These are phyloP conservation scores for Mesoligia furuncula DNA, from an alignment of 2,888 invertebrate species.

Conservation along the genomic window DNA sequence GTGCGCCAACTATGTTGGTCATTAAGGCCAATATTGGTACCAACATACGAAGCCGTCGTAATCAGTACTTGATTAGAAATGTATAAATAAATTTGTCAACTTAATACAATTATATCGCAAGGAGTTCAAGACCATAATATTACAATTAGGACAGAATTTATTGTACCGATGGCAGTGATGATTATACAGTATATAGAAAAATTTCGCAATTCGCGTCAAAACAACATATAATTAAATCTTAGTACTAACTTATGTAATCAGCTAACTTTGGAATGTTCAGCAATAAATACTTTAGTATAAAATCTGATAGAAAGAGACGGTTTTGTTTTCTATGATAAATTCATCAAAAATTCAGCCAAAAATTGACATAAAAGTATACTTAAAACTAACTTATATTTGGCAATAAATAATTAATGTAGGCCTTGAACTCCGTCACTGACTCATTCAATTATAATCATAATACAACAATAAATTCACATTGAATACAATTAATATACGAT, in stretches of 20 bases:
- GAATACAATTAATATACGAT: conserved; percentile 73
- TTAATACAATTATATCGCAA: conserved; percentile 56
- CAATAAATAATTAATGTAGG: conserved; percentile 68
- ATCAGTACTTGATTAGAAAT: conserved; percentile 29
- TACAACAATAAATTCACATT: conserved; percentile 73
- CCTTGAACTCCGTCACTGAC: conserved; percentile 75
- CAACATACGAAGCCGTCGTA: conserved; percentile 38
- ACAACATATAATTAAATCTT: conserved; percentile 39
- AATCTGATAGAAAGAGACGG: conserved; percentile 40
- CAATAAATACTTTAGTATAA: conserved; percentile 33
- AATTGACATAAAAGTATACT: conserved; percentile 58
- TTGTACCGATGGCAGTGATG: conserved; percentile 65
- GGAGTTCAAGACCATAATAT: conserved; percentile 74
- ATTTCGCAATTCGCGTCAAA: conserved; percentile 26
- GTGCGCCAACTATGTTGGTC: conserved; percentile 46
- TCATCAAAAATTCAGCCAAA: conserved; percentile 56
- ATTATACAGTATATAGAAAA: conserved; percentile 6
- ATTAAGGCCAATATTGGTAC: conserved; percentile 38
- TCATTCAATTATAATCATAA: conserved; percentile 64
- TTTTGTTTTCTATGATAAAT: conserved; percentile 41
- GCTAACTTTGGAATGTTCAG: conserved; percentile 66
- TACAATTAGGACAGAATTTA: conserved; percentile 42
- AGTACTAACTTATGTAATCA: conserved; percentile 56
- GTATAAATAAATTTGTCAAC: conserved; percentile 30
- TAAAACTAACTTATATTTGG: conserved; percentile 65